These are phyloP conservation scores for Icerya purchasi DNA, from an alignment of 2,888 invertebrate species.

Conservation along the genomic window DNA sequence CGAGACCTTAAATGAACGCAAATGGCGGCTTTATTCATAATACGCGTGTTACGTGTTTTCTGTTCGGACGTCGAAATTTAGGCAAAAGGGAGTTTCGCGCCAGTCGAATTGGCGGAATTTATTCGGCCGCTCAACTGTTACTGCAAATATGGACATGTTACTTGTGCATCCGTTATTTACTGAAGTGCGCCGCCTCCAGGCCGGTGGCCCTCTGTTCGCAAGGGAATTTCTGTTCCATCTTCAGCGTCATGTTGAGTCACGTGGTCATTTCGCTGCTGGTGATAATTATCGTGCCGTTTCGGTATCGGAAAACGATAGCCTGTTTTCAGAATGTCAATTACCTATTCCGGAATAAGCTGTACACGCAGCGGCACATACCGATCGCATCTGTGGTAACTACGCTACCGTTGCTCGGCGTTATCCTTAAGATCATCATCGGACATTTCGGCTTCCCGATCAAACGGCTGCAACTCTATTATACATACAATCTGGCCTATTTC, in stretches of 20 bases:
- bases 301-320: slow-evolving; percentile 10
- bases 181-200: slow-evolving; percentile 8
- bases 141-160: slow-evolving; percentile 14
- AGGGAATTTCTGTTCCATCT: slow-evolving; percentile 15
- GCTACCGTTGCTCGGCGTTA: slow-evolving; percentile 6
- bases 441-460: slow-evolving; percentile 9
- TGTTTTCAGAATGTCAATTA: slow-evolving; percentile 11
- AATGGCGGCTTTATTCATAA: too few relatives aligned
- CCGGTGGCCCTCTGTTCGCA: slow-evolving; percentile 10
- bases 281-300: slow-evolving; percentile 12
- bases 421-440: slow-evolving; percentile 13
- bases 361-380: neutral
- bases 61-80: too few relatives aligned
- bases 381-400: slow-evolving; percentile 3
- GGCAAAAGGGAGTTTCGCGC: slow-evolving; percentile 5
- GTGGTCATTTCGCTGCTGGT: slow-evolving; percentile 13
- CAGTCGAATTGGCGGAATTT: slow-evolving; percentile 7
- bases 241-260: slow-evolving; percentile 14
- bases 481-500: slow-evolving; percentile 14
- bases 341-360: slow-evolving; percentile 7
- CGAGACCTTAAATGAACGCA: too few relatives aligned
- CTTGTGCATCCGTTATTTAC: slow-evolving; percentile 11
- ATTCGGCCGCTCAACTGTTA: slow-evolving; percentile 8
- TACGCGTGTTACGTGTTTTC: too few relatives aligned
- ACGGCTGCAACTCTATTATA: slow-evolving; percentile 13